Conservation (phyloP, 2,797 vertebrate genomes). For the Neomorphus geoffroyi region DNA sequence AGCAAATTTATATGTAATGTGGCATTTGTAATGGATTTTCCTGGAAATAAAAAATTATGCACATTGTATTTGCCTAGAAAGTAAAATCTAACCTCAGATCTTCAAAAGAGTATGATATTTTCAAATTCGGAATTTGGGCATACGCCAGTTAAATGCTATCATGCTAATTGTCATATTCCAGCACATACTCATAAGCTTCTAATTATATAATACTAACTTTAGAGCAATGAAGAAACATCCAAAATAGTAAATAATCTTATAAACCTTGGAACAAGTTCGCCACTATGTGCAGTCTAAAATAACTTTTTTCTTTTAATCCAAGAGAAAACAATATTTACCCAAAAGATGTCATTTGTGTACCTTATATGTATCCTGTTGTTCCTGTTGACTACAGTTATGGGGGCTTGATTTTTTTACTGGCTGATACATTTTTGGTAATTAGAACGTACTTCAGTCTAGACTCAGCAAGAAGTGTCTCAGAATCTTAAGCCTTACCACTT, state of each 20-base stretch:
- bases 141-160: background rate
- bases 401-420: background rate
- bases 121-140: background rate
- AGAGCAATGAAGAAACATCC: background rate
- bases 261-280: background rate
- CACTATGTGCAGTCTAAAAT: background rate
- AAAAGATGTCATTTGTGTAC: background rate
- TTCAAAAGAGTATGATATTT: background rate
- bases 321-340: background rate
- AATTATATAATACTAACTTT: background rate
- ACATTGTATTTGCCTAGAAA: background rate
- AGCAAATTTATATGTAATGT: background rate
- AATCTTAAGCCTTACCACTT: background rate
- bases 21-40: background rate
- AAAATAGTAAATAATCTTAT: background rate
- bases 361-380: background rate
- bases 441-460: background rate
- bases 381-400: background rate
- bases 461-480: background rate
- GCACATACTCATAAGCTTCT: background rate
- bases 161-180: background rate
- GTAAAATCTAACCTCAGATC: background rate
- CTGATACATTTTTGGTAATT: background rate
- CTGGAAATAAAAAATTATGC: background rate
- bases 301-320: background rate